These are phyloP conservation scores for Nyctibius bracteatus DNA, from an alignment of 2,113 vertebrate species.

Conservation along the genomic window DNA sequence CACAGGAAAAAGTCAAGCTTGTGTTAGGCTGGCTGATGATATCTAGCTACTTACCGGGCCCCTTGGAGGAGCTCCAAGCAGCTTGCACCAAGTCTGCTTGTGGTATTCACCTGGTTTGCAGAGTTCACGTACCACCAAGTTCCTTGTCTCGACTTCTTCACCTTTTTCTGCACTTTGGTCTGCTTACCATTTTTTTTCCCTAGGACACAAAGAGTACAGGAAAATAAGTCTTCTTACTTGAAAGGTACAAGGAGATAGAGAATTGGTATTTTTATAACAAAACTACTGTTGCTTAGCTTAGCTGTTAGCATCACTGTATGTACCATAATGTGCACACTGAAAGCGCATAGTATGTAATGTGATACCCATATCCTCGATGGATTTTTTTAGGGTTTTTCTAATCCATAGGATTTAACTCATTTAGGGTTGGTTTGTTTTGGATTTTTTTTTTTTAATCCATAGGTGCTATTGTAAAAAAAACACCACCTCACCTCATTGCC, in stretches of 20 bases:
- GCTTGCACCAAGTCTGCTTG: background rate
- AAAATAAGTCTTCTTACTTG: background rate
- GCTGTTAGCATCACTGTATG: background rate
- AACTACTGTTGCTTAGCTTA: background rate
- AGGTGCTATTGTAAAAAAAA: background rate
- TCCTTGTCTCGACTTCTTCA: background rate
- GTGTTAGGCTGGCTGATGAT: background rate
- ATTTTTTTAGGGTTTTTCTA: background rate
- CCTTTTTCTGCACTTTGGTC: background rate
- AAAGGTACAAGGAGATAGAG: background rate
- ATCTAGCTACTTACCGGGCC: background rate
- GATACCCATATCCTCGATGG: background rate
- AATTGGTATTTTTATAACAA: background rate
- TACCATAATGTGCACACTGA: accelerated
- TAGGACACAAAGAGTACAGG: background rate
- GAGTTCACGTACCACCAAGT: background rate
- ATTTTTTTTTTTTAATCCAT: background rate
- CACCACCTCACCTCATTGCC: background rate
- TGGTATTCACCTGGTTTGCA: background rate
- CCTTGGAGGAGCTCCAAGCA: background rate
- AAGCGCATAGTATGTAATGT: background rate
- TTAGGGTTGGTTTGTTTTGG: background rate
- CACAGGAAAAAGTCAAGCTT: background rate
- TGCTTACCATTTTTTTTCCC: background rate
- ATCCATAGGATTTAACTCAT: background rate